A percentile compares a stretch with the other conserved stretches of the same genome.
phyloP scores from a whole-genome alignment of 1,140 invertebrate species.

The Saccostrea cuccullata region DNA sequence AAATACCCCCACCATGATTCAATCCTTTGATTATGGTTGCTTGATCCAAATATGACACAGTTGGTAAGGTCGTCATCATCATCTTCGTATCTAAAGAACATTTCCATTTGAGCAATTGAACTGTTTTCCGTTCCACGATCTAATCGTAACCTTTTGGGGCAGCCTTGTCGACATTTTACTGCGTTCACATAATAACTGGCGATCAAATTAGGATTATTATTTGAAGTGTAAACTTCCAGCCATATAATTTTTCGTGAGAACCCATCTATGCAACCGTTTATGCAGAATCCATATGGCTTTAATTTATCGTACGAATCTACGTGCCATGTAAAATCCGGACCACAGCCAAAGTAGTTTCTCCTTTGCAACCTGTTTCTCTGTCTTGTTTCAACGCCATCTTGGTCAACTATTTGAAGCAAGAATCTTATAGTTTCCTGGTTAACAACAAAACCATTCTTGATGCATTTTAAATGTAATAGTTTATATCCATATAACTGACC shows the following conservation, averaged over 20 bases:
- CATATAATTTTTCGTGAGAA: slow-evolving; percentile 68
- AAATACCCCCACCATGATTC: no score
- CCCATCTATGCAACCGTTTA: slow-evolving; percentile 60
- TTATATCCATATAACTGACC: slow-evolving; percentile 40
- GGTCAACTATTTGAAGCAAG: slow-evolving; percentile 24
- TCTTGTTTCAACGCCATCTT: slow-evolving; percentile 3
- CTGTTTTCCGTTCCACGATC: no score
- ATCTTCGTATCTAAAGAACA: no score
- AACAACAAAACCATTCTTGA: slow-evolving; percentile 19
- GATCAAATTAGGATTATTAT: no score
- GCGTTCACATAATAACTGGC: no score
- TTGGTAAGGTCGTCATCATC: no score
- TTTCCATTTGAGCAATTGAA: no score
- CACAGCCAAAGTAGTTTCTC: slow-evolving; percentile 6
- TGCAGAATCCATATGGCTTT: slow-evolving; percentile 30
- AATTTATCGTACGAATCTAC: slow-evolving; percentile 38
- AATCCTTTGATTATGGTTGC: no score
- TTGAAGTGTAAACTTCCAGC: slow-evolving; percentile 47
- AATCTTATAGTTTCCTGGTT: slow-evolving; percentile 17
- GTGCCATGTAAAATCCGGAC: slow-evolving; percentile 41
- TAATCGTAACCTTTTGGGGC: no score
- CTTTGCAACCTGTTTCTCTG: background rate
- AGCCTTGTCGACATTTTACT: no score
- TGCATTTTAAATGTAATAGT: slow-evolving; percentile 38
- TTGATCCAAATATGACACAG: no score